Conservation (phyloP, 1,140 invertebrate genomes). For the Meloidogyne exigua region DNA sequence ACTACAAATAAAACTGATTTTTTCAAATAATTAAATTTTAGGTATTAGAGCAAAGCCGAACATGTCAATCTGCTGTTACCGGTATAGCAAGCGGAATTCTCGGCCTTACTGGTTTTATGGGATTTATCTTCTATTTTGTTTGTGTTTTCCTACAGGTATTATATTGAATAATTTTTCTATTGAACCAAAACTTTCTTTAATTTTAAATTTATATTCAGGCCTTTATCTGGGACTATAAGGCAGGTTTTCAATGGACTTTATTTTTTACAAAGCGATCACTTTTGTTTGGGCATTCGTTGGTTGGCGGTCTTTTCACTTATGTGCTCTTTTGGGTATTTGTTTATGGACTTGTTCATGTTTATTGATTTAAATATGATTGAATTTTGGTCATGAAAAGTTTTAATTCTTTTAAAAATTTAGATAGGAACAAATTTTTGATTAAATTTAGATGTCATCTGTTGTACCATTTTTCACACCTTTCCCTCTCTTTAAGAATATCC, state of each 20-base stretch:
- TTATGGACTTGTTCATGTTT: constrained; percentile 66
- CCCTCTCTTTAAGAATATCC: not conserved
- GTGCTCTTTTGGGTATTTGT: constrained; percentile 66
- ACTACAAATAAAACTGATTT: constrained; percentile 8
- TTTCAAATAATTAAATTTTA: constrained; percentile 16
- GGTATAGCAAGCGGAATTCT: constrained; percentile 45
- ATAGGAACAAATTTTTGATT: not conserved
- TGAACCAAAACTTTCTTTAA: constrained; percentile 19
- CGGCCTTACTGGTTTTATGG: constrained; percentile 44
- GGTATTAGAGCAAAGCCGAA: constrained; percentile 34
- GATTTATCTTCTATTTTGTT: constrained; percentile 50
- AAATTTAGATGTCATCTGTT: too few species aligned
- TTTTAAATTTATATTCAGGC: constrained; percentile 37
- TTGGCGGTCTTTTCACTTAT: constrained; percentile 65
- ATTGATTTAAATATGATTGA: constrained; percentile 47
- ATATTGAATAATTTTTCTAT: constrained; percentile 19
- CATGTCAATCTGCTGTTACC: constrained; percentile 44
- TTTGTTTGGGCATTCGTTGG: constrained; percentile 56
- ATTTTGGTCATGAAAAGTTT: not conserved
- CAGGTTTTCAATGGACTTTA: constrained; percentile 43
- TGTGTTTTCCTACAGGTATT: constrained; percentile 41
- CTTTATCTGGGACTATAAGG: constrained; percentile 44
- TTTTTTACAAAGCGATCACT: constrained; percentile 42
- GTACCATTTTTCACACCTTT: too few species aligned
- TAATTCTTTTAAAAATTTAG: not conserved